phyloP scores from a whole-genome alignment of 2,797 vertebrate genomes.

The Eulemur rubriventer region DNA sequence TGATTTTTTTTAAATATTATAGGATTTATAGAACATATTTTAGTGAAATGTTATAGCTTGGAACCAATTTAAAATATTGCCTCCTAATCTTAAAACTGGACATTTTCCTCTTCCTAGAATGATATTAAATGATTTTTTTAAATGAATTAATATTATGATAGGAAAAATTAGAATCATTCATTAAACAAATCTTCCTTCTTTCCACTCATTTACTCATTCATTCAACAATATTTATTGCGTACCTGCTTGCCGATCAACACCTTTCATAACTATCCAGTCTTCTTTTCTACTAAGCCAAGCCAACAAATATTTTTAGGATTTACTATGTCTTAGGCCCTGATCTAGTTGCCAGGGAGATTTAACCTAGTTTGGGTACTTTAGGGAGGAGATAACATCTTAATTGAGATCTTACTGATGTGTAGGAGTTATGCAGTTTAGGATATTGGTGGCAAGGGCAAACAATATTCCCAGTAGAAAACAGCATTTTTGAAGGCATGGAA shows the following conservation, averaged over 20 bases:
- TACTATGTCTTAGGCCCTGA: neutral
- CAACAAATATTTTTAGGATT: neutral
- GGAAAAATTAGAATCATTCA: neutral
- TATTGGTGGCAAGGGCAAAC: neutral
- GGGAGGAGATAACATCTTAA: neutral
- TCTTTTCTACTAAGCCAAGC: neutral
- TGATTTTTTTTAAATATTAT: neutral
- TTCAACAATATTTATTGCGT: neutral
- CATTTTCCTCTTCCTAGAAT: slow-evolving; percentile 4
- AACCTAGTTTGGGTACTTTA: neutral
- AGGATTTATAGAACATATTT: neutral
- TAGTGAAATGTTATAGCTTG: slow-evolving; percentile 15
- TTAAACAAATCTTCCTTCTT: slow-evolving; percentile 7
- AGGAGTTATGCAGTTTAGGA: neutral
- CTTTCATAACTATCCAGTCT: neutral
- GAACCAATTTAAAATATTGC: slow-evolving; percentile 33
- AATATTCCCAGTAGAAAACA: neutral
- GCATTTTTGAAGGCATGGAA: neutral
- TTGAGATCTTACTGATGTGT: neutral
- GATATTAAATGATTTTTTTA: neutral
- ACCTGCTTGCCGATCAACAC: neutral
- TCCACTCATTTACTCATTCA: neutral
- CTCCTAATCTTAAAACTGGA: slow-evolving; percentile 16
- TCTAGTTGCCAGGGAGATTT: neutral
- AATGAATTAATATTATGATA: neutral